These are phyloP conservation scores for Ornithorhynchus anatinus DNA, from an alignment of 2,113 vertebrate species.

Conservation along the genomic window DNA sequence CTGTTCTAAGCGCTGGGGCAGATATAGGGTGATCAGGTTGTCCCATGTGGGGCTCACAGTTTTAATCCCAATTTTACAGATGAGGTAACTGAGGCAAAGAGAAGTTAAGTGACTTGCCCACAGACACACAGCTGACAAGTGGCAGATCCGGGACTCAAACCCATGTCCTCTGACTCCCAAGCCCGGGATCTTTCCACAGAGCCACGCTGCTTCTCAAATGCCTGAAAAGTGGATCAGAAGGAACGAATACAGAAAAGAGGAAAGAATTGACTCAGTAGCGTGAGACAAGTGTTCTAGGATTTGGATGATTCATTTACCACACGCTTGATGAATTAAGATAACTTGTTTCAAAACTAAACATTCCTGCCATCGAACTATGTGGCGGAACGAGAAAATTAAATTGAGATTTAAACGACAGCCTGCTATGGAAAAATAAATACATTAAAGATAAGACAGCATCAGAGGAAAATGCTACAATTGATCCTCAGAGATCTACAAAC, in stretches of 20 bases:
- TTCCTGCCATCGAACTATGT: background rate
- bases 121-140: too few relatives aligned
- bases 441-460: background rate
- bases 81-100: too few relatives aligned
- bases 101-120: too few relatives aligned
- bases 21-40: too few relatives aligned
- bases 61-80: too few relatives aligned
- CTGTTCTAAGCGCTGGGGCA: too few relatives aligned
- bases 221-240: too few relatives aligned
- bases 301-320: constrained; percentile 33
- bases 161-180: too few relatives aligned
- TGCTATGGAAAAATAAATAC: background rate
- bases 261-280: constrained; percentile 19
- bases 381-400: background rate
- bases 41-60: too few relatives aligned
- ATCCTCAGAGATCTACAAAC: background rate
- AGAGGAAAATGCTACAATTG: background rate
- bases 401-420: constrained; percentile 3
- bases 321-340: constrained; percentile 23
- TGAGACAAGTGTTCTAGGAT: constrained; percentile 26
- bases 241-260: constrained; percentile 1
- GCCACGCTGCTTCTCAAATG: too few relatives aligned
- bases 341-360: background rate
- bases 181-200: too few relatives aligned
- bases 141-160: too few relatives aligned